phyloP scores from a whole-genome alignment of 2,888 invertebrate genomes.

The Drepanosiphum platanoidis region DNA sequence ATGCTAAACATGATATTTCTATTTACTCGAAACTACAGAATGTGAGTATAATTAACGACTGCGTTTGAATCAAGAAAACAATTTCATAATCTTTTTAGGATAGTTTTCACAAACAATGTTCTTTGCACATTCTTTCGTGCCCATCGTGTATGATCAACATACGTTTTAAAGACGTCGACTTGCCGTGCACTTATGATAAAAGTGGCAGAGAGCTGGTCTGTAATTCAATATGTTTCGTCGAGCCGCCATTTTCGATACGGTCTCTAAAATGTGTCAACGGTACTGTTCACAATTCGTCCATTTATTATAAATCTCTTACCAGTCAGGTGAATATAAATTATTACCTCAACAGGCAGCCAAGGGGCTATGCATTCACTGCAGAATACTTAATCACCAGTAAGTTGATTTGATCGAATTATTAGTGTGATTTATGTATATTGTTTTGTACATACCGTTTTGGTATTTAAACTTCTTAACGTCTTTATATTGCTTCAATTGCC shows the following conservation, averaged over 20 bases:
- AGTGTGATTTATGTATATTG: neutral
- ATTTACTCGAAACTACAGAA: slow-evolving; percentile 5
- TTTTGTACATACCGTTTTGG: neutral
- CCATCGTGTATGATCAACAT: slow-evolving; percentile 74
- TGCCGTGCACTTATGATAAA: slow-evolving; percentile 64
- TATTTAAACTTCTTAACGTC: neutral
- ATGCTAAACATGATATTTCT: slow-evolving; percentile 8
- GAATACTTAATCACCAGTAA: slow-evolving; percentile 75
- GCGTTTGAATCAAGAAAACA: neutral
- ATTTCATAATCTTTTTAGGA: neutral
- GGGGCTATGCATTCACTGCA: slow-evolving; percentile 74
- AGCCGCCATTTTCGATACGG: slow-evolving; percentile 28
- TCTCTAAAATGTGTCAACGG: slow-evolving; percentile 33
- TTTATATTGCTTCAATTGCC: no score
- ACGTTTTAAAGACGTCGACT: slow-evolving; percentile 62
- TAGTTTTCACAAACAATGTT: slow-evolving; percentile 68
- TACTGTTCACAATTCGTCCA: neutral
- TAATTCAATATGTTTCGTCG: slow-evolving; percentile 35
- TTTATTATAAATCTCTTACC: slow-evolving; percentile 70
- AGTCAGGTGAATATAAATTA: slow-evolving; percentile 72
- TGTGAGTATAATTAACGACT: neutral
- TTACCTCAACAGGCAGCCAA: slow-evolving; percentile 72
- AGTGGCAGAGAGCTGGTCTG: slow-evolving; percentile 65
- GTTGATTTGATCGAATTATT: slow-evolving; percentile 64
- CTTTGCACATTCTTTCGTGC: slow-evolving; percentile 76